Percentiles rank a stretch among this genome's conserved stretches.
Evolutionary conservation across 1,140 invertebrate genomes (phyloP).

Genomic region (Chironomus striatipennis): DNA sequence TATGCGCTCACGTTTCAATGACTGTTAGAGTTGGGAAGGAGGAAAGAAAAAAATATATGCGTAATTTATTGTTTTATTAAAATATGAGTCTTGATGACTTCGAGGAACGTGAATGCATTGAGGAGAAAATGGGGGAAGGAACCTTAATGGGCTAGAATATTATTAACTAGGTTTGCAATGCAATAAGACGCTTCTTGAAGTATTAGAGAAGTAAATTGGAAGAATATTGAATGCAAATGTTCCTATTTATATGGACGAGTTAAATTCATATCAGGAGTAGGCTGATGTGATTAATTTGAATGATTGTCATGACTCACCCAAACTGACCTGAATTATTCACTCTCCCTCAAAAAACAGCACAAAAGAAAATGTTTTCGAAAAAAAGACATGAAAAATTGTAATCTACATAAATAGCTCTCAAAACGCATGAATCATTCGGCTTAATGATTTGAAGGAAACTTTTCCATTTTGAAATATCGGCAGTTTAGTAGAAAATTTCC

Average conservation of each 20-base stretch:
- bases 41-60: neutral
- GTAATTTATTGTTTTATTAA: slow-evolving; percentile 15
- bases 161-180: neutral
- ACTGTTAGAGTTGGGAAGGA: too few relatives aligned
- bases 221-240: neutral
- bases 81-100: neutral
- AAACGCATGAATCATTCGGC: too few relatives aligned
- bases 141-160: neutral
- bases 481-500: too few relatives aligned
- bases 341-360: too few relatives aligned
- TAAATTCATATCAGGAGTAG: neutral
- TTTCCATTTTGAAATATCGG: too few relatives aligned
- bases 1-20: too few relatives aligned
- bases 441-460: too few relatives aligned
- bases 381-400: too few relatives aligned
- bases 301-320: neutral
- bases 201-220: neutral
- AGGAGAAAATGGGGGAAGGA: neutral
- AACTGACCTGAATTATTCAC: too few relatives aligned
- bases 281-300: neutral
- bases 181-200: neutral
- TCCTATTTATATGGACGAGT: too few relatives aligned
- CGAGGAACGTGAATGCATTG: neutral
- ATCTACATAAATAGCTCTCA: too few relatives aligned
- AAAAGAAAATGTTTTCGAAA: too few relatives aligned